Conservation (phyloP, 2,113 vertebrate species). For the Panthera leo region DNA sequence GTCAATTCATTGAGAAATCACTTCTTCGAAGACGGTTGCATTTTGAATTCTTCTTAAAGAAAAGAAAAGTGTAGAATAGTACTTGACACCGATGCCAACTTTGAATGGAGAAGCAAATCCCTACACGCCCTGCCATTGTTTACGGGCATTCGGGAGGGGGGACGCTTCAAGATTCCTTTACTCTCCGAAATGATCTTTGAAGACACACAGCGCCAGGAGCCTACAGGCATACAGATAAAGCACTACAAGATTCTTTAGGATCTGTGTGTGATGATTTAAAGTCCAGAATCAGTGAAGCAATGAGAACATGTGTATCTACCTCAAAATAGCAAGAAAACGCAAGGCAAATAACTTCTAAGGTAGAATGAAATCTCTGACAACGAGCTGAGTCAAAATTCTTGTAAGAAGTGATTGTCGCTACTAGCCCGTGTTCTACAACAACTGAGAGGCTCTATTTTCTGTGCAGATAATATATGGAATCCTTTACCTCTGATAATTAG, state of each 20-base stretch:
- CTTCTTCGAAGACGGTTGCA: neutral
- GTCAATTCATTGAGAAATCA: neutral
- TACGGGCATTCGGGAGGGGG: neutral
- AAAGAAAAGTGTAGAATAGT: neutral
- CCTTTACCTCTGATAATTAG: neutral
- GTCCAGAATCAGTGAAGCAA: neutral
- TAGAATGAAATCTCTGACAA: neutral
- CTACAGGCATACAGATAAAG: neutral
- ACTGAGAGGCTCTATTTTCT: neutral
- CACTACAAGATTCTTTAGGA: neutral
- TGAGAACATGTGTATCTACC: neutral
- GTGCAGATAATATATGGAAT: neutral
- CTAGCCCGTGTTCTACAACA: neutral
- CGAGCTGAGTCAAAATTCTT: neutral
- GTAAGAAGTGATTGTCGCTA: neutral
- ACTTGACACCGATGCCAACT: neutral
- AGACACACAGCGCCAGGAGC: neutral
- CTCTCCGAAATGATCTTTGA: neutral
- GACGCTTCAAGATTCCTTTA: neutral
- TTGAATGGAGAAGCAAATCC: neutral
- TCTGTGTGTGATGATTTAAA: neutral
- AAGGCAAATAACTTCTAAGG: neutral
- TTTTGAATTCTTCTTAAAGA: slow-evolving; percentile 18
- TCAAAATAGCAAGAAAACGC: neutral
- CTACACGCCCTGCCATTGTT: neutral